Conservation (phyloP, 2,113 vertebrate species). For the Oreochromis aureus region DNA sequence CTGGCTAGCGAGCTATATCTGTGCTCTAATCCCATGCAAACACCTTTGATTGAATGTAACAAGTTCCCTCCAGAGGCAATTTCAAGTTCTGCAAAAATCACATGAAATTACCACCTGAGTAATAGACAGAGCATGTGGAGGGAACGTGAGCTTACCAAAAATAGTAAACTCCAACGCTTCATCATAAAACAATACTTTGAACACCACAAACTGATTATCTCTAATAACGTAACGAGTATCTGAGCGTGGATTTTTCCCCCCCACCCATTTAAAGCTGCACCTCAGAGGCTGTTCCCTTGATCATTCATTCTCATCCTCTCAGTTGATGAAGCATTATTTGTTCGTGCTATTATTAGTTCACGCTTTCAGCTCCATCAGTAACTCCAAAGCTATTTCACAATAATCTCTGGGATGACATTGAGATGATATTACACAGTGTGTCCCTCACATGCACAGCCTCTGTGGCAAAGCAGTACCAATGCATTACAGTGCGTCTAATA, state of each 20-base stretch:
- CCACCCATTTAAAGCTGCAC: background rate
- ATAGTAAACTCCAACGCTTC: background rate
- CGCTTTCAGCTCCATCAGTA: slow-evolving; percentile 34
- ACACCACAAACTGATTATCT: background rate
- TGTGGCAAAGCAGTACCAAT: background rate
- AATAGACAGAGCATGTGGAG: background rate
- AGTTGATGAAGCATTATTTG: slow-evolving; percentile 45
- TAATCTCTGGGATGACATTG: slow-evolving; percentile 55
- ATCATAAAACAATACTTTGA: background rate
- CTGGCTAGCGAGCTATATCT: background rate
- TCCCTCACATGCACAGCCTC: background rate
- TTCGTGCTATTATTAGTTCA: slow-evolving; percentile 49
- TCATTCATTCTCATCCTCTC: slow-evolving; percentile 5
- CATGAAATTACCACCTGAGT: background rate
- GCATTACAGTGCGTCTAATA: slow-evolving; percentile 25
- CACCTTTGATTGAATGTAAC: slow-evolving; percentile 27
- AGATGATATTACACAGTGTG: slow-evolving; percentile 38
- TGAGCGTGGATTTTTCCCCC: background rate
- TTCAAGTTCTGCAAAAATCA: background rate
- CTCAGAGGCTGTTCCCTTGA: slow-evolving; percentile 6
- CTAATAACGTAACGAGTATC: background rate
- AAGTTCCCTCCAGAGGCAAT: background rate
- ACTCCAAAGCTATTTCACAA: slow-evolving; percentile 33
- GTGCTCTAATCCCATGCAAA: background rate
- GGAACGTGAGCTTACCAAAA: background rate